Base-by-base conservation (phyloP, 2,797 vertebrate genomes). In the Pseudomugil gertrudae region DNA sequence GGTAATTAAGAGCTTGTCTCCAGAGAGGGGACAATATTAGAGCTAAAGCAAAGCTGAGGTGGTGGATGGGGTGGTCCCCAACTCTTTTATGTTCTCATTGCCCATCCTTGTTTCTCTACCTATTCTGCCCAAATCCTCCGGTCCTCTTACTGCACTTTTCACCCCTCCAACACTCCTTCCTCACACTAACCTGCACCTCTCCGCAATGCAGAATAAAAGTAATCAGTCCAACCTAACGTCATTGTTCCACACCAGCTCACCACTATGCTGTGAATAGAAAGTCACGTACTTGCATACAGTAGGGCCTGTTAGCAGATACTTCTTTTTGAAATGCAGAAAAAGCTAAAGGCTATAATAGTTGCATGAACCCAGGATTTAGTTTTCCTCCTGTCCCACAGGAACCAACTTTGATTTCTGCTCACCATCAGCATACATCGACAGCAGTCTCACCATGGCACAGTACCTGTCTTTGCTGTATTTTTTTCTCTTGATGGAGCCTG, bases 1-100 rank as follows among this genome's bases (percentile, higher is more conserved):
- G 80, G 76, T 93, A 89, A 91, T 92, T 91, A 91, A 86, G 80
- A 81, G 76, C 75, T 81, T 60, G 76, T 90, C 90, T 87, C 87
- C 40, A 66, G 87, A 89, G 89, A 81, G 60, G 65, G 63, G 79
- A 76, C 65, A 56, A 76, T 82, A 90, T 91, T 90, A 86, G 85
- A 90, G 81, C 58, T 74, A 86, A 63, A 54, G 65, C 61, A 76
- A 77, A 69, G 73, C 54, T 67, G 72, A 69, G 69, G 66, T 71
- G 55, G 69, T 40, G 30, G 38, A 73, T 57, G 61, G 40, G 62
- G 68, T 36, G 66, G 69, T 69, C 63, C 66, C 73, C 72, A 66
- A 72, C 60, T 78, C 72, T 84, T 86, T 81, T 63, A 73, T 84
- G 54, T 83, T 86, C 74, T 83, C 66, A 40, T 73, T 63, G 74